These are phyloP conservation scores for Agrochola macilenta DNA, from an alignment of 2,888 invertebrate species.

Conservation along the genomic window DNA sequence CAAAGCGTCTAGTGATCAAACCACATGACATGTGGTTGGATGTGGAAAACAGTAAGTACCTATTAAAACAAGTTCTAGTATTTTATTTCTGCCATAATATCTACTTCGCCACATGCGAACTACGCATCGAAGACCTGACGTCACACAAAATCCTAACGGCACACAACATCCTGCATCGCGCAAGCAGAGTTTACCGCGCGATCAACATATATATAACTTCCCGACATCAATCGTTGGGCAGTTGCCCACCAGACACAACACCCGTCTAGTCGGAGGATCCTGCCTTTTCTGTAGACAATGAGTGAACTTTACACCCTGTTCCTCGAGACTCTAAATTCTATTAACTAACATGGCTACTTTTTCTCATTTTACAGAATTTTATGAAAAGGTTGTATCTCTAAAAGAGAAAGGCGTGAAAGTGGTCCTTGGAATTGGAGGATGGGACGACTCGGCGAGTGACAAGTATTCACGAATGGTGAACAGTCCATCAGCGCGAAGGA, in stretches of 20 bases:
- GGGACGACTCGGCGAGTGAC: conserved; percentile 98
- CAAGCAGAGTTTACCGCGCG: too few species aligned
- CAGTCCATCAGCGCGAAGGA: conserved; percentile 92
- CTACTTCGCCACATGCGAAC: too few species aligned
- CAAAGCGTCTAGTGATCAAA: conserved; percentile 93
- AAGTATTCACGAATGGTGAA: conserved; percentile 96
- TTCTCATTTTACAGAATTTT: conserved; percentile 92
- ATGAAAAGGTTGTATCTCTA: conserved; percentile 95
- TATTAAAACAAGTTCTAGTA: not conserved
- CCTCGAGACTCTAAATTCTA: not conserved
- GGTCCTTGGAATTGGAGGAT: conserved; percentile 97
- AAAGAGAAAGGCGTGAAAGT: conserved; percentile 94
- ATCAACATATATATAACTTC: too few species aligned
- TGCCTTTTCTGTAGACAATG: too few species aligned
- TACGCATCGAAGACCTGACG: too few species aligned
- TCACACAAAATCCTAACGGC: too few species aligned
- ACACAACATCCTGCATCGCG: too few species aligned
- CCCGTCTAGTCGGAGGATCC: too few species aligned
- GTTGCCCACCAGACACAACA: too few species aligned
- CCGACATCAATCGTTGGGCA: too few species aligned
- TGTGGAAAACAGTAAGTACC: conserved; percentile 94
- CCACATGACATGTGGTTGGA: conserved; percentile 97
- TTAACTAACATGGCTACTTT: not conserved
- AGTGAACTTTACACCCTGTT: too few species aligned
- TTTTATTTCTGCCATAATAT: not conserved